Conservation (phyloP, 2,797 vertebrate genomes). For the Lacerta bilineata region DNA sequence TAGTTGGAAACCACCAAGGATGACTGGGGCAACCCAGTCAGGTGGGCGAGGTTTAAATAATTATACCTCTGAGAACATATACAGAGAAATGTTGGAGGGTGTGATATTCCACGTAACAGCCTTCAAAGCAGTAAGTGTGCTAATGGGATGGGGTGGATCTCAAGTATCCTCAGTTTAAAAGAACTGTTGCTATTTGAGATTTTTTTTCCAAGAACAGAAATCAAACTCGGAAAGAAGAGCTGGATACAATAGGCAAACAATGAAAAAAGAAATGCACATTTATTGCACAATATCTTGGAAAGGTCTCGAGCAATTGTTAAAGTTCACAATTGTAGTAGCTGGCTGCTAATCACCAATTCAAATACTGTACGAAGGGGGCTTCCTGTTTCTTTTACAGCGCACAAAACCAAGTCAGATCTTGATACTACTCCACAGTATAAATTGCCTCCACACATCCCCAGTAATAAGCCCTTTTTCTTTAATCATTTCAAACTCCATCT, state of each 20-base stretch:
- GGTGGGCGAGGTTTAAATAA: too few relatives aligned
- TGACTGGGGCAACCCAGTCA: too few relatives aligned
- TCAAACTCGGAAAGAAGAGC: neutral
- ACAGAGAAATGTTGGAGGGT: too few relatives aligned
- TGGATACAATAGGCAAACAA: neutral
- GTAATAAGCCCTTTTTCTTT: slow-evolving; percentile 53
- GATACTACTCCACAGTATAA: neutral
- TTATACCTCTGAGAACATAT: too few relatives aligned
- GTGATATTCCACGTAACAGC: too few relatives aligned
- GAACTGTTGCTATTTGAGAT: slow-evolving; percentile 1
- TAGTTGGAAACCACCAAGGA: too few relatives aligned
- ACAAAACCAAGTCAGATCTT: neutral
- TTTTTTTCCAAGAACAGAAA: neutral
- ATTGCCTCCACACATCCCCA: neutral
- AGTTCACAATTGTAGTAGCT: slow-evolving; percentile 4
- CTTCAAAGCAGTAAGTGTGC: too few relatives aligned
- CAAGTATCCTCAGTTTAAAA: neutral
- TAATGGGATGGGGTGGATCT: too few relatives aligned
- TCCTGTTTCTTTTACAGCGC: neutral
- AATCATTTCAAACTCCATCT: slow-evolving; percentile 60
- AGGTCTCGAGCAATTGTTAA: neutral
- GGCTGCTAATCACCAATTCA: slow-evolving; percentile 13
- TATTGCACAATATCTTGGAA: neutral
- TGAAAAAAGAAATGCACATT: neutral
- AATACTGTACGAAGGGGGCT: neutral